phyloP scores from a whole-genome alignment of 2,113 vertebrate genomes.

The Paratilapia polleni region DNA sequence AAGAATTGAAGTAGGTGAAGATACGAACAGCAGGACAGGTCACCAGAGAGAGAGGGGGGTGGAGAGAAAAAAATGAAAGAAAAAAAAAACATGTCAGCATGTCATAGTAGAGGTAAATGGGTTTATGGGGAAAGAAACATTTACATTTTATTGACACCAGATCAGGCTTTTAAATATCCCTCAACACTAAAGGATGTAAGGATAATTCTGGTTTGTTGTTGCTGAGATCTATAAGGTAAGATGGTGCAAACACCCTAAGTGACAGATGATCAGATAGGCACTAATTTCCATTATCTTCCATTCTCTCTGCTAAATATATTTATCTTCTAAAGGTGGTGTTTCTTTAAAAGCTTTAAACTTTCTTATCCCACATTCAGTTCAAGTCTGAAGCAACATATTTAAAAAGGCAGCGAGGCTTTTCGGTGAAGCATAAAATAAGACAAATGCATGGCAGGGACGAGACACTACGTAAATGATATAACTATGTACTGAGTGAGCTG shows the following conservation, averaged over 20 bases:
- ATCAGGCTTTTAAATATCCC: background rate
- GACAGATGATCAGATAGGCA: too few species aligned
- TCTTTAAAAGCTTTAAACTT: background rate
- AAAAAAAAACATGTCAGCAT: background rate
- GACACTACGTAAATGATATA: conserved; percentile 53
- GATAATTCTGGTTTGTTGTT: background rate
- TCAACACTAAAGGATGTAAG: background rate
- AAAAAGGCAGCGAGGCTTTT: background rate
- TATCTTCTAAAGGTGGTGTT: background rate
- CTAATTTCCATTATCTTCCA: background rate
- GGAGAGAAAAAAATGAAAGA: background rate
- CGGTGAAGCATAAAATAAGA: conserved; percentile 14
- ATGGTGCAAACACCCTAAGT: background rate
- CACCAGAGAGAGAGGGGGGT: background rate
- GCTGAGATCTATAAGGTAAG: background rate
- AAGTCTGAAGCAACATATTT: background rate
- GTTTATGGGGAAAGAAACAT: background rate
- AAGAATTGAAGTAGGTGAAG: background rate
- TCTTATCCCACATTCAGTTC: background rate
- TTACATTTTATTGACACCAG: background rate
- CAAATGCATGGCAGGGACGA: conserved; percentile 13
- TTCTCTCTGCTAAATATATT: background rate
- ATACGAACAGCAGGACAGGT: background rate
- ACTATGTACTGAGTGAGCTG: conserved; percentile 53
- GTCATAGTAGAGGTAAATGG: rapidly evolving